phyloP scores from a whole-genome alignment of 2,113 vertebrate genomes.

The Stigmatopora nigra region DNA sequence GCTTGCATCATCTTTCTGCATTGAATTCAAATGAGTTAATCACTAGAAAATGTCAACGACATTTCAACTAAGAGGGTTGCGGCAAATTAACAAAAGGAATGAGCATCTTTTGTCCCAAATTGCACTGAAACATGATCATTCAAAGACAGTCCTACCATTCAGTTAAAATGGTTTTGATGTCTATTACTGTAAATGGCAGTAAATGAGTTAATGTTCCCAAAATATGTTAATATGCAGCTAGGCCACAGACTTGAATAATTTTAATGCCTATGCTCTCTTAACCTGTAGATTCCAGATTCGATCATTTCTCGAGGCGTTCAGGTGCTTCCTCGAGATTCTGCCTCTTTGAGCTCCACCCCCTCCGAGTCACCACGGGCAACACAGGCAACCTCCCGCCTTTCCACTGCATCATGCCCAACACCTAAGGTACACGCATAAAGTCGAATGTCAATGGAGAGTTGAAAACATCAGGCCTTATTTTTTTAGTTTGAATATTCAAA shows the following conservation, averaged over 20 bases:
- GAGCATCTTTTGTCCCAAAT: too few species aligned
- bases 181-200: not conserved
- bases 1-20: too few species aligned
- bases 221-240: not conserved
- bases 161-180: not conserved
- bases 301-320: slow-evolving; percentile 98
- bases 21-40: too few species aligned
- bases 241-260: not conserved
- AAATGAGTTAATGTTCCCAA: not conserved
- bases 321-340: slow-evolving; percentile 96
- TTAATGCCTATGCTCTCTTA: not conserved
- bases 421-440: slow-evolving; percentile 81
- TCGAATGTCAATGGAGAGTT: slow-evolving; percentile 6
- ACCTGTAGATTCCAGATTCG: slow-evolving; percentile 91
- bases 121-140: too few species aligned
- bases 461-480: not conserved
- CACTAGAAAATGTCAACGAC: too few species aligned
- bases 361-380: slow-evolving; percentile 93
- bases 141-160: too few species aligned
- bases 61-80: too few species aligned
- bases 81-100: too few species aligned
- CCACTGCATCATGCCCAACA: slow-evolving; percentile 96
- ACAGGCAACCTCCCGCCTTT: slow-evolving; percentile 96
- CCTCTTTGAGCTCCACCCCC: slow-evolving; percentile 97
- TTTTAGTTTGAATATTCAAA: not conserved